A percentile compares a stretch with the other conserved stretches of the same genome.
These are phyloP conservation scores for Asobara japonica DNA, from an alignment of 1,140 invertebrate species.

Conservation along the genomic window DNA sequence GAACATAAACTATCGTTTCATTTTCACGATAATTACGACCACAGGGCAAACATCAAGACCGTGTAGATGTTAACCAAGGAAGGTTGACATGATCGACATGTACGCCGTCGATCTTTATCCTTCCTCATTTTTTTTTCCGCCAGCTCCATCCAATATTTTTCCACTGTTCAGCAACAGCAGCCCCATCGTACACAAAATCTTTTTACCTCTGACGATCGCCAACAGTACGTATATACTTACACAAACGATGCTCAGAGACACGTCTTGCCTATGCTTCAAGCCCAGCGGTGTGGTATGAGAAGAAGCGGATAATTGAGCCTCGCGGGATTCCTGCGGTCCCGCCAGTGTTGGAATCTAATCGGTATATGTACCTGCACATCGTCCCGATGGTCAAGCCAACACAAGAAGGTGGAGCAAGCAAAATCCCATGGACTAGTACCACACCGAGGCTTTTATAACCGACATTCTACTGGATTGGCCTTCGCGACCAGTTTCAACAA, in stretches of 20 bases:
- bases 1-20: conserved; percentile 3
- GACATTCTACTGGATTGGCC: conserved; percentile 27
- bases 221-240: background rate
- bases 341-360: conserved; percentile 32
- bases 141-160: background rate
- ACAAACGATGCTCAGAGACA: conserved; percentile 2
- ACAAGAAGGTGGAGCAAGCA: conserved; percentile 5
- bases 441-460: conserved; percentile 10
- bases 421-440: conserved; percentile 9
- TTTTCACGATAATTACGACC: conserved; percentile 30
- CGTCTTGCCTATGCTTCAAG: background rate
- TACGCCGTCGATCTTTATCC: conserved; percentile 13
- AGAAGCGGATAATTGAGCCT: conserved; percentile 25
- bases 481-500: conserved; percentile 21
- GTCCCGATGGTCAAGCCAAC: conserved; percentile 5
- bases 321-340: conserved; percentile 21
- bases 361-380: conserved; percentile 6
- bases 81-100: conserved; percentile 19
- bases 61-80: background rate
- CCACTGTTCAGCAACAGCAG: background rate
- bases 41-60: conserved; percentile 25
- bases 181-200: conserved; percentile 2
- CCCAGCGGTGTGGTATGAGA: background rate
- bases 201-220: background rate
- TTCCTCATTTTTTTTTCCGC: background rate